phyloP scores from a whole-genome alignment of 2,888 invertebrate species.

The Toxonevra muliebris region DNA sequence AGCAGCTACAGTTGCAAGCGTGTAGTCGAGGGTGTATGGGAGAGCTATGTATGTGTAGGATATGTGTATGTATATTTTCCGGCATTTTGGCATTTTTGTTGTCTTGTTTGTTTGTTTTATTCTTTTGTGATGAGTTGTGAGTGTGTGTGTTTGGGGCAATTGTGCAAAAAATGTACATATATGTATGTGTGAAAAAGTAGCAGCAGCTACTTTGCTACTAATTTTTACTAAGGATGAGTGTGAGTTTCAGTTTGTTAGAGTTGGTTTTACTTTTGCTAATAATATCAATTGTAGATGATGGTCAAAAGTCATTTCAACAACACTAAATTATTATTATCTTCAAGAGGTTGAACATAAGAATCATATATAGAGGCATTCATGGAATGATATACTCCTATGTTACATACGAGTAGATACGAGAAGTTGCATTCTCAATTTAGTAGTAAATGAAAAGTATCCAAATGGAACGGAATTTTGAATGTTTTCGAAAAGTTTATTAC shows the following conservation, averaged over 20 bases:
- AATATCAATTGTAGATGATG: conserved; percentile 66
- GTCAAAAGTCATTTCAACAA: conserved; percentile 67
- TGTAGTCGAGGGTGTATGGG: not conserved
- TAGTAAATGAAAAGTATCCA: conserved; percentile 8
- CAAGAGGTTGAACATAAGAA: conserved; percentile 63
- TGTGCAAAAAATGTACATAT: conserved; percentile 19
- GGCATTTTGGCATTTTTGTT: conserved; percentile 12
- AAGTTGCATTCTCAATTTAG: no score
- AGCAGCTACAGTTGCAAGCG: not conserved
- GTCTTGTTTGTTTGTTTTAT: conserved; percentile 40
- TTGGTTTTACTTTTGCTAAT: conserved; percentile 17
- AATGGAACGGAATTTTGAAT: conserved; percentile 22
- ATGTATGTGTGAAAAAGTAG: conserved; percentile 37
- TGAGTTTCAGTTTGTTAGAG: not conserved
- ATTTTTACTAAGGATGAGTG: not conserved
- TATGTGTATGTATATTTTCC: not conserved
- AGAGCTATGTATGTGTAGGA: no score
- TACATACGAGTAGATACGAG: not conserved
- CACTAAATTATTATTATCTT: conserved; percentile 68
- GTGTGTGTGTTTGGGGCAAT: conserved; percentile 11
- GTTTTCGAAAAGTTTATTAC: conserved; percentile 41
- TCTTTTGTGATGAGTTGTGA: conserved; percentile 39
- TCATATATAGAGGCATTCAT: no score
- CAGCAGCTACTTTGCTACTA: conserved; percentile 14
- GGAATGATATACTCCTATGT: no score